Evolutionary conservation across 2,888 invertebrate genomes (phyloP), one percentile per base, ranked within the genome.

Genomic region (Xestia c-nigrum): DNA sequence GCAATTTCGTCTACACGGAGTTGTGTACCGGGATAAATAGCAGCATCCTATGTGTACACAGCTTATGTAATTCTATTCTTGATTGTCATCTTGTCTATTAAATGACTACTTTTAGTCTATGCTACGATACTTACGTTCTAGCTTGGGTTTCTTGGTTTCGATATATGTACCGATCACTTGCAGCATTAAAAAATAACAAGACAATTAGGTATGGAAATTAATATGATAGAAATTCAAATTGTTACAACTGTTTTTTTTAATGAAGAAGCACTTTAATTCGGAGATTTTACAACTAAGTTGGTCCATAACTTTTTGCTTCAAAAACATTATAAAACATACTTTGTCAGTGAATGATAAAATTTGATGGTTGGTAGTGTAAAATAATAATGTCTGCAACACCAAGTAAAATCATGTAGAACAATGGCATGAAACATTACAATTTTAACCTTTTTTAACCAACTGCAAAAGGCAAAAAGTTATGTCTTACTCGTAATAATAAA

Each of bases 81-180:
- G 31, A 31, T 59, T 66, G 16, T 50, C 77, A 65, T 52, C 24
- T 76, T 76, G 77, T 76, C 63, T 81, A 59, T 31, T 57, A 59
- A 7, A 46, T 50, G 5, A 21, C 16, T 63, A 47, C 5, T 40
- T 7, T 14, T 67, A 46, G 21, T 67, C 38, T 66, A 61, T 59
- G 55, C 38, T 78, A 81, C 50, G 70, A 88, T 94, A 95, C 95
- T 95, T 89, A 95, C 95, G 95, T 89, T 95, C 95, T 72, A 95
- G 83, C 83, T 95, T 95, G 72, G 90, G 86, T 88, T 95, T 95
- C 91, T 95, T 95, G 24, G 94, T 94, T 79, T 95, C 95, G 88
- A 94, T 87, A 84, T 88, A 93, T 46, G 95, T 95, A 89, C 95
- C 95, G 74, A 95, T 95, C 95, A 95, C 95, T 94, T 85, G 93